phyloP scores from a whole-genome alignment of 2,888 invertebrate species.

The Parnassius orleans region DNA sequence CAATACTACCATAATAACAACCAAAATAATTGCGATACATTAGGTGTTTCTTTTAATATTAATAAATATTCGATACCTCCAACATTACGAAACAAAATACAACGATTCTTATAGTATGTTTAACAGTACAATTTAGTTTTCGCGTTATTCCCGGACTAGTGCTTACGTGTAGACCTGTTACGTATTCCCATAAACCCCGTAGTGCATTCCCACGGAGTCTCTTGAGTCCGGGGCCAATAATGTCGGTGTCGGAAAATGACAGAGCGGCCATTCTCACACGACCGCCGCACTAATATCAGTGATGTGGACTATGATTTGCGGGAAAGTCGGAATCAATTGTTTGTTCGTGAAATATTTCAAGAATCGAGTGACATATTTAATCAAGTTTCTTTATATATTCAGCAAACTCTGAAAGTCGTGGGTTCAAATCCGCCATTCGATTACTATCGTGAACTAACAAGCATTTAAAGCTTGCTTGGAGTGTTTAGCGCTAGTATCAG shows the following conservation, averaged over 20 bases:
- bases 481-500: too few species aligned
- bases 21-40: too few species aligned
- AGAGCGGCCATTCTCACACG: conserved; percentile 47
- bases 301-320: conserved; percentile 9
- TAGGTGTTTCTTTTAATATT: too few species aligned
- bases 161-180: conserved; percentile 23
- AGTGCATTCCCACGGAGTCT: conserved; percentile 39
- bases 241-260: conserved; percentile 45
- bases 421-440: too few species aligned
- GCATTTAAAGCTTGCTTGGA: too few species aligned
- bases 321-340: conserved; percentile 15
- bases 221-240: conserved; percentile 31
- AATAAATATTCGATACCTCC: neutral
- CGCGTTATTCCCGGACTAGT: conserved; percentile 12
- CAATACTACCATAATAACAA: too few species aligned
- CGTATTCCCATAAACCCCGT: conserved; percentile 32
- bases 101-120: neutral
- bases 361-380: neutral
- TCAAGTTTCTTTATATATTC: too few species aligned
- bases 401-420: too few species aligned
- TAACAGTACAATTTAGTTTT: conserved; percentile 12
- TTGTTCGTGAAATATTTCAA: conserved; percentile 1
- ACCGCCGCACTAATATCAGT: conserved; percentile 29
- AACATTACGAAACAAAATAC: conserved; percentile 5
- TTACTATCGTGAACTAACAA: too few species aligned